Percentiles rank a stretch among this genome's conserved stretches.
These are phyloP conservation scores for Lophotis ruficrista DNA, from an alignment of 2,113 vertebrate species.

Conservation along the genomic window DNA sequence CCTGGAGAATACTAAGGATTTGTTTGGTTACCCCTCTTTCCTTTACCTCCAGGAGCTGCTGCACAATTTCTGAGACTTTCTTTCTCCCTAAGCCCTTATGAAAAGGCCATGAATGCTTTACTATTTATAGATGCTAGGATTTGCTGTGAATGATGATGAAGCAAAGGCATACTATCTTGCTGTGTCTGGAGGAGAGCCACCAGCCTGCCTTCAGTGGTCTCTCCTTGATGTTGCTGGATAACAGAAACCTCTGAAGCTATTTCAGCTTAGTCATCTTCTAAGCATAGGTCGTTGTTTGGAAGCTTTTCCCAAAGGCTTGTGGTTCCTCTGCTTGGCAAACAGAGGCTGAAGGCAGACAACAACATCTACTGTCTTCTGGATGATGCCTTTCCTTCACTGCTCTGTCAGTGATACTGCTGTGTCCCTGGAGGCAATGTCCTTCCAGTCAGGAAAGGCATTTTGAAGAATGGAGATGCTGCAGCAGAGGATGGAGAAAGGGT, in stretches of 20 bases:
- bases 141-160: background rate
- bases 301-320: background rate
- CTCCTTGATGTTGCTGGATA: background rate
- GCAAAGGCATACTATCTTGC: background rate
- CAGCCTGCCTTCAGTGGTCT: background rate
- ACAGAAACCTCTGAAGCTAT: background rate
- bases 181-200: background rate
- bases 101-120: background rate
- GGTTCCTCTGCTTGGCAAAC: background rate
- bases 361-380: background rate
- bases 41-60: background rate
- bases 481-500: background rate
- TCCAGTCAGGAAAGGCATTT: background rate
- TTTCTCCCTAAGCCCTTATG: background rate
- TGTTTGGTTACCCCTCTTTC: background rate
- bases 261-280: conserved; percentile 14
- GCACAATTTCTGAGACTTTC: background rate
- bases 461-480: background rate
- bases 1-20: background rate
- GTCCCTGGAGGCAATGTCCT: background rate
- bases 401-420: background rate
- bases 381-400: background rate
- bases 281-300: background rate
- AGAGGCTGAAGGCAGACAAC: background rate
- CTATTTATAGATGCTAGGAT: background rate